Evolutionary conservation across 30 jellyfish, hydroid and myxozoan genomes (phyloP).

Genomic region (Aurelia coerulea): DNA sequence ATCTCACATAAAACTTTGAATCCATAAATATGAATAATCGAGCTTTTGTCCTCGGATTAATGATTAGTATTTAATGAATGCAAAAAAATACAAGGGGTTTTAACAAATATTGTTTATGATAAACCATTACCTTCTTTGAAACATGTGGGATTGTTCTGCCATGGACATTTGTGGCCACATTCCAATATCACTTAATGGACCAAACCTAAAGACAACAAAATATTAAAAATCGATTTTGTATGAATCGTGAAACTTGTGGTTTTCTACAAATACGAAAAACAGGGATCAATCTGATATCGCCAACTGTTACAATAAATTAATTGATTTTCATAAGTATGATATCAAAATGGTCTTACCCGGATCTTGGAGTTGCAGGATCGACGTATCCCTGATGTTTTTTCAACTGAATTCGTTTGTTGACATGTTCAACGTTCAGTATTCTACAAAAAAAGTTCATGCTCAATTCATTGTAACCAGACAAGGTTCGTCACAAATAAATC

Average conservation of each 20-base stretch:
- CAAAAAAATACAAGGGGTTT: too few relatives aligned
- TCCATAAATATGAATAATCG: too few relatives aligned
- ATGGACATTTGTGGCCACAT: constrained; percentile 81
- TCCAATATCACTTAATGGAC: constrained; percentile 68
- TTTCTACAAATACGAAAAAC: too few relatives aligned
- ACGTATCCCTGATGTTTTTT: not conserved
- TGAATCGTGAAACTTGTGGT: too few relatives aligned
- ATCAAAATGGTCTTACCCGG: constrained; percentile 12
- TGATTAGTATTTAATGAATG: too few relatives aligned
- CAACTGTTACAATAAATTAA: too few relatives aligned
- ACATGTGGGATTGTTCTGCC: constrained; percentile 69
- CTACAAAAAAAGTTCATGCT: not conserved
- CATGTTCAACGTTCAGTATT: constrained; percentile 14
- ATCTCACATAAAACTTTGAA: too few relatives aligned
- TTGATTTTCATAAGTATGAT: too few relatives aligned
- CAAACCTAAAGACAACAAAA: constrained; percentile 34
- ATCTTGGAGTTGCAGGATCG: constrained; percentile 29
- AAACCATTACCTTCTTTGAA: constrained; percentile 63
- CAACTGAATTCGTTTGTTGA: constrained; percentile 9
- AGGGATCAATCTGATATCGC: too few relatives aligned
- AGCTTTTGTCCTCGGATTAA: too few relatives aligned
- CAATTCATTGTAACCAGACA: not conserved
- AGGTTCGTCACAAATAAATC: too few relatives aligned
- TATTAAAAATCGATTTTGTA: too few relatives aligned
- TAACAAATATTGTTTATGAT: not conserved